Evolutionary conservation across 2,797 vertebrate species (phyloP).

Genomic region (Phrynocephalus forsythii): DNA sequence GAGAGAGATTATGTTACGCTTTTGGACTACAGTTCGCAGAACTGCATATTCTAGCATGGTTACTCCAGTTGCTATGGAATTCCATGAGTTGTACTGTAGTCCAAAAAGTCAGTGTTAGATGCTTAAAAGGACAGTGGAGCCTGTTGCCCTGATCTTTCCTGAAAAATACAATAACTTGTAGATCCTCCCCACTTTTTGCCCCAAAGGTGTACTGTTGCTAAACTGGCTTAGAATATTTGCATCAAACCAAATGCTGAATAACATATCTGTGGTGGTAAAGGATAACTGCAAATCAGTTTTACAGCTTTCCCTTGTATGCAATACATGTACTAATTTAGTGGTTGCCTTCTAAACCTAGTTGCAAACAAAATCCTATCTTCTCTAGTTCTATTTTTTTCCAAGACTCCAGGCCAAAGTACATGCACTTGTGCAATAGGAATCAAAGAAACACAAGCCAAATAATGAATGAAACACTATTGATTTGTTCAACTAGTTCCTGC

Average conservation of each 20-base stretch:
- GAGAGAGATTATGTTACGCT: too few species aligned
- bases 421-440: not conserved
- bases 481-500: not conserved
- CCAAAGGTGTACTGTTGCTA: constrained; percentile 18
- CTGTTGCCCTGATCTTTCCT: constrained; percentile 55
- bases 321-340: not conserved
- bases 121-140: constrained; percentile 40
- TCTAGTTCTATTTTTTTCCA: not conserved
- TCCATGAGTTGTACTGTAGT: too few species aligned
- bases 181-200: constrained; percentile 18
- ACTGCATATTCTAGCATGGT: not conserved
- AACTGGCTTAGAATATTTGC: constrained; percentile 39
- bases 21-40: too few species aligned
- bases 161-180: constrained; percentile 36
- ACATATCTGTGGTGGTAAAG: not conserved
- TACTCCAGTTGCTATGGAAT: not conserved
- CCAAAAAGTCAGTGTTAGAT: not conserved
- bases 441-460: not conserved
- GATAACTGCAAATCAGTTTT: not conserved
- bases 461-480: not conserved
- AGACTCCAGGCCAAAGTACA: not conserved
- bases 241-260: not conserved
- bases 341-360: not conserved
- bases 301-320: not conserved
- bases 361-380: not conserved